A percentile compares a stretch with the other conserved stretches of the same genome.
phyloP scores from a whole-genome alignment of 2,797 vertebrate genomes.

The Semaprochilodus insignis region DNA sequence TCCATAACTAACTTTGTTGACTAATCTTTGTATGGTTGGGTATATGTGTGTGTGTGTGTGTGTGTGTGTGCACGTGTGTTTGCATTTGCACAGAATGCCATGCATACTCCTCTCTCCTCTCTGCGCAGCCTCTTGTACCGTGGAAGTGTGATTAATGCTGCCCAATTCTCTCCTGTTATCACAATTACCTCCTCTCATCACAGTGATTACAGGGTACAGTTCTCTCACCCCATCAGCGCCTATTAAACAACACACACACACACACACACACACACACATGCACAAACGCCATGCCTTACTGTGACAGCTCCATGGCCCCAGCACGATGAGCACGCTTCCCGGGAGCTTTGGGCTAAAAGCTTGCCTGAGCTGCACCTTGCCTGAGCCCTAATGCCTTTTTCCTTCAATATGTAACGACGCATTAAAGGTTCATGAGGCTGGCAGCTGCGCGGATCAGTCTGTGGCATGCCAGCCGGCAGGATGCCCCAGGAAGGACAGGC shows the following conservation, averaged over 20 bases:
- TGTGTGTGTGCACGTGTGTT: neutral
- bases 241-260: slow-evolving; percentile 53
- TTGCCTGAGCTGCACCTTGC: slow-evolving; percentile 55
- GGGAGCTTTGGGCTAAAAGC: slow-evolving; percentile 44
- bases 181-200: slow-evolving; percentile 51
- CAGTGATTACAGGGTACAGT: slow-evolving; percentile 58
- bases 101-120: slow-evolving; percentile 28
- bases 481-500: slow-evolving; percentile 42
- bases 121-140: slow-evolving; percentile 24
- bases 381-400: slow-evolving; percentile 71
- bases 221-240: slow-evolving; percentile 38
- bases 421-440: slow-evolving; percentile 78
- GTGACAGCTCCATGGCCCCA: slow-evolving; percentile 42
- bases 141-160: slow-evolving; percentile 58
- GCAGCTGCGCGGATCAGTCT: slow-evolving; percentile 69
- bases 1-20: neutral
- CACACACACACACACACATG: slow-evolving; percentile 29
- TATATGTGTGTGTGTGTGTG: slow-evolving; percentile 9
- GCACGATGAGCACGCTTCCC: slow-evolving; percentile 54
- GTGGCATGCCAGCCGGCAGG: slow-evolving; percentile 60
- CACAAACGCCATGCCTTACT: slow-evolving; percentile 11
- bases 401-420: slow-evolving; percentile 75
- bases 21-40: neutral
- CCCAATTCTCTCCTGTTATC: slow-evolving; percentile 49
- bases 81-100: slow-evolving; percentile 9